Evolutionary conservation across 1,140 invertebrate genomes (phyloP), one percentile per base, ranked within the genome.

Genomic region (Centruroides vittatus): DNA sequence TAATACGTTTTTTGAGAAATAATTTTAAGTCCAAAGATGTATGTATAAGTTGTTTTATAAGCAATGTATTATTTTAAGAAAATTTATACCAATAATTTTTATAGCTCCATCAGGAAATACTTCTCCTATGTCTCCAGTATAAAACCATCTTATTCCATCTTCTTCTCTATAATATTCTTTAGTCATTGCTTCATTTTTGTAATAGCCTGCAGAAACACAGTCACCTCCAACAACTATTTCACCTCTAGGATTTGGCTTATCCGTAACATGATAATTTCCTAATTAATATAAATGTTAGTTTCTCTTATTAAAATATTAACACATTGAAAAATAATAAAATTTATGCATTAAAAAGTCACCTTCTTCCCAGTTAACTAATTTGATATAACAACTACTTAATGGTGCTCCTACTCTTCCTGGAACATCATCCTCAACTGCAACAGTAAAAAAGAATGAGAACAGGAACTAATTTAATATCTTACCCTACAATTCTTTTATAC

Each of bases 111-210:
- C 77, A 6, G 65, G 64, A 55, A 75, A 69, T 60, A 82, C 73
- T 64, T 78, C 74, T 7, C 79, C 80, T 64, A 81, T 79, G 68
- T 81, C 80, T 5, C 80, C 80, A 47, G 79, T 76, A 57, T 73
- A 76, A 69, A 82, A 82, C 68, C 75, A 76, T 11, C 69, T 59
- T 23, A 69, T 67, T 12, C 74, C 74, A 65, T 77, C 66, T 41
- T 73, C 62, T n/a, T 68, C 69, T 11, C 70, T 71, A 65, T 78
- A 82, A 48, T 76, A 74, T 68, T 80, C 78, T 54, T 73, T 71
- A 3, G 78, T 80, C 58, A 78, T 72, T 47, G 72, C 72, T 55
- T 73, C 70, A 62, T 79, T 79, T 61, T 80, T 79, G 67, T 73
- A 80, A 68, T 81, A 81, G 5, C 80, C 80, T 23, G 72, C 59